A percentile compares a stretch with the other conserved stretches of the same genome.
These are phyloP conservation scores for Aphidius ervi DNA, from an alignment of 1,140 invertebrate genomes.

Conservation along the genomic window DNA sequence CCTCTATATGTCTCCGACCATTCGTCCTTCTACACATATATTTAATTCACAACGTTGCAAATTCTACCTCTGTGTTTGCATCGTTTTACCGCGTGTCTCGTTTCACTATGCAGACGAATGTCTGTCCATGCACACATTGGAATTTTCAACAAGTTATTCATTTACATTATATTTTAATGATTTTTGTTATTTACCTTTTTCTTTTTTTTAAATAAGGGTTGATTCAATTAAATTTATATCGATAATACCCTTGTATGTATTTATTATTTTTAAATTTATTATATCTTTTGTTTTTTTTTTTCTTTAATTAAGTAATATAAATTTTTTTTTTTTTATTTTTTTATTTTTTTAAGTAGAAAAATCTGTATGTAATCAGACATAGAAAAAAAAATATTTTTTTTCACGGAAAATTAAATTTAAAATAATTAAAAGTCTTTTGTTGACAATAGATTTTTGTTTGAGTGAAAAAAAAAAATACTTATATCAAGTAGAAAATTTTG, in stretches of 20 bases:
- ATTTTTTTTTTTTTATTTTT: too few species aligned
- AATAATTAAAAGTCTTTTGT: too few species aligned
- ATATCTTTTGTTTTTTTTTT: too few species aligned
- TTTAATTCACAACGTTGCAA: slow-evolving; percentile 21
- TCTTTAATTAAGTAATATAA: too few species aligned
- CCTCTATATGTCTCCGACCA: slow-evolving; percentile 12
- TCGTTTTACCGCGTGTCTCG: slow-evolving; percentile 20
- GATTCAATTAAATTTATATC: background rate
- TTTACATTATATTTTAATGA: background rate
- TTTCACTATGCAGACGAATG: slow-evolving; percentile 31
- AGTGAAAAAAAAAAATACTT: too few species aligned
- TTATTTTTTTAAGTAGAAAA: too few species aligned
- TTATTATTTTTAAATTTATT: too few species aligned
- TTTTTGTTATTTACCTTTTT: slow-evolving; percentile 8
- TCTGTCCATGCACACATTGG: slow-evolving; percentile 21
- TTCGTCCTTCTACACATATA: slow-evolving; percentile 16
- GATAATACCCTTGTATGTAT: background rate
- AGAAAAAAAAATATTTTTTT: too few species aligned
- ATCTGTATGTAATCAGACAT: too few species aligned
- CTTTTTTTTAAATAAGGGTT: slow-evolving; percentile 1
- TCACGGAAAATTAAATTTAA: too few species aligned
- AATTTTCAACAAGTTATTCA: slow-evolving; percentile 11
- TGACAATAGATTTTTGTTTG: too few species aligned
- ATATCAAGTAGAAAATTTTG: too few species aligned
- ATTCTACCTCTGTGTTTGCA: slow-evolving; percentile 21